Conservation (phyloP, 2,888 invertebrate species). For the Conops quadrifasciatus region DNA sequence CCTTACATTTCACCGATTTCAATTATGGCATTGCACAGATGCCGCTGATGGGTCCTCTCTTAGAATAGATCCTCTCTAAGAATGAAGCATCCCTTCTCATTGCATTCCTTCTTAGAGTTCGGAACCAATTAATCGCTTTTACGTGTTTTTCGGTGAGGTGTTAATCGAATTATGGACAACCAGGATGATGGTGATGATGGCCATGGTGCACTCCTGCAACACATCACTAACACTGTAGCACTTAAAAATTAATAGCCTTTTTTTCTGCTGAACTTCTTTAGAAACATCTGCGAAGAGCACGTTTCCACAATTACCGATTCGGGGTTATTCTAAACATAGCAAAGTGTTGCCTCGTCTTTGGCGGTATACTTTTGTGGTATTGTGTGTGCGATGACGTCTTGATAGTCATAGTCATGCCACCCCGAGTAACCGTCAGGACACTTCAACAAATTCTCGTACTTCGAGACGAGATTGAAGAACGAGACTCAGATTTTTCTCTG, state of each 20-base stretch:
- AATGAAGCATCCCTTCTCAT: not conserved
- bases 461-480: too few relatives aligned
- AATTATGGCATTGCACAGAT: too few relatives aligned
- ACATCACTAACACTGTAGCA: conserved; percentile 7
- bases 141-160: conserved; percentile 40
- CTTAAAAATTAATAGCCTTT: not conserved
- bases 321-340: conserved; percentile 1
- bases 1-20: too few relatives aligned
- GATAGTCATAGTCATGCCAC: too few relatives aligned
- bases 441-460: too few relatives aligned
- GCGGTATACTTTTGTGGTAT: too few relatives aligned
- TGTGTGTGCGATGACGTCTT: too few relatives aligned
- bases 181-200: conserved; percentile 10
- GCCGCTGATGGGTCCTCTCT: not conserved
- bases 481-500: too few relatives aligned
- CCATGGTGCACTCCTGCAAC: not conserved
- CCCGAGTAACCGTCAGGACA: too few relatives aligned
- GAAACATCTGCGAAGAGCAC: conserved; percentile 2
- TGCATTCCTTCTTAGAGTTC: too few relatives aligned
- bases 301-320: conserved; percentile 1
- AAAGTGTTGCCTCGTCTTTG: too few relatives aligned
- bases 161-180: conserved; percentile 48
- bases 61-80: not conserved
- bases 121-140: conserved; percentile 23
- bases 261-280: not conserved